phyloP scores from a whole-genome alignment of 2,797 vertebrate species.

The Rhinatrema bivittatum region DNA sequence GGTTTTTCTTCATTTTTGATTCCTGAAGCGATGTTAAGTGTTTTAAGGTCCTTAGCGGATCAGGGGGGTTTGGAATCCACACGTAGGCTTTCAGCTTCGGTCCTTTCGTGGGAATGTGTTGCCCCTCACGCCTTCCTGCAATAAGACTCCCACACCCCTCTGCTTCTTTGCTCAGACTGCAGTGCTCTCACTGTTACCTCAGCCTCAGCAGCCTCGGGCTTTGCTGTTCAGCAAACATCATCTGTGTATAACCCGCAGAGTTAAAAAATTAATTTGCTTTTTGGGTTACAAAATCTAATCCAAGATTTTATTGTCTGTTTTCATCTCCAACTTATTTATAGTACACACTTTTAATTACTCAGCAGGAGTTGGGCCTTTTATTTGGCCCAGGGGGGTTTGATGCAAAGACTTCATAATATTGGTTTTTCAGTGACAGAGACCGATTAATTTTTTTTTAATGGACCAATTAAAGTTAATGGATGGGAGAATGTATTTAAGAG shows the following conservation, averaged over 20 bases:
- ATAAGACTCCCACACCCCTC: too few species aligned
- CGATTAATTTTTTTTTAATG: slow-evolving; percentile 33
- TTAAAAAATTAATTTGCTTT: slow-evolving; percentile 23
- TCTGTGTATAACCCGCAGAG: background rate
- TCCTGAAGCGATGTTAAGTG: too few species aligned
- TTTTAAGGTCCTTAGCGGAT: too few species aligned
- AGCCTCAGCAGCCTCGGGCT: slow-evolving; percentile 17
- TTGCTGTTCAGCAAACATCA: slow-evolving; percentile 2
- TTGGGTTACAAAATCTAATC: slow-evolving; percentile 21
- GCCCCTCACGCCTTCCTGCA: too few species aligned
- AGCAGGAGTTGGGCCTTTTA: slow-evolving; percentile 19
- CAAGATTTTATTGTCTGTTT: too few species aligned
- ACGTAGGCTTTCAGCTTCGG: too few species aligned
- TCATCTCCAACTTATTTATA: slow-evolving; percentile 19
- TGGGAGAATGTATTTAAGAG: slow-evolving; percentile 27
- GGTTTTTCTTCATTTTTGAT: too few species aligned
- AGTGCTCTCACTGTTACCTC: too few species aligned
- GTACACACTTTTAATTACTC: slow-evolving; percentile 19
- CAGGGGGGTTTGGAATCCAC: too few species aligned
- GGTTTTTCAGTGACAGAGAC: slow-evolving; percentile 17
- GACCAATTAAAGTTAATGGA: slow-evolving; percentile 32
- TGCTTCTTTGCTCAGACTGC: too few species aligned
- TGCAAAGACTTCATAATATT: slow-evolving; percentile 19
- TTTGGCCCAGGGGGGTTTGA: slow-evolving; percentile 7
- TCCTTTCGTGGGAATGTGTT: too few species aligned